phyloP scores from a whole-genome alignment of 2,888 invertebrate genomes.

The Noctua pronuba region DNA sequence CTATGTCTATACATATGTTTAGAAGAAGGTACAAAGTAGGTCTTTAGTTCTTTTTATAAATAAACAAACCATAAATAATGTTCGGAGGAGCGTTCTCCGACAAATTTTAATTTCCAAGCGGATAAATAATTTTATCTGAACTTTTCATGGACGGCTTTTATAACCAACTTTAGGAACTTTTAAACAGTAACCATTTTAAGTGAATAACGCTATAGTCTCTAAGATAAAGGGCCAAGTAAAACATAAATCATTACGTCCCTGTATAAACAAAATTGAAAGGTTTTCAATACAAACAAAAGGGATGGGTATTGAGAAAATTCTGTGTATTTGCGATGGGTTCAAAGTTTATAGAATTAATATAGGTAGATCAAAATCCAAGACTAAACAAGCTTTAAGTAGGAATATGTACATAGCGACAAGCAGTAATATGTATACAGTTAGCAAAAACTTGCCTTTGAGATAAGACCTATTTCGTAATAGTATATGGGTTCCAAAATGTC shows the following conservation, averaged over 20 bases:
- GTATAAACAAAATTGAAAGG: constrained; percentile 48
- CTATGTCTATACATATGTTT: background rate
- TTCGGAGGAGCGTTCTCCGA: constrained; percentile 13
- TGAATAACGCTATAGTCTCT: constrained; percentile 48
- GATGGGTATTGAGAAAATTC: constrained; percentile 21
- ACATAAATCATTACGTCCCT: constrained; percentile 67
- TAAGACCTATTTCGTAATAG: background rate
- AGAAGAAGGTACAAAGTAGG: constrained; percentile 13
- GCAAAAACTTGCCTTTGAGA: background rate
- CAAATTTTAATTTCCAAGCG: constrained; percentile 46
- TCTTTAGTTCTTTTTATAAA: constrained; percentile 13
- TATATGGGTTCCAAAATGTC: background rate
- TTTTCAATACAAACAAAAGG: constrained; percentile 54
- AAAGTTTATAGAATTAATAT: constrained; percentile 12
- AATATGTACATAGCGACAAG: background rate
- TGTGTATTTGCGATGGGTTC: constrained; percentile 21
- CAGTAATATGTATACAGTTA: background rate
- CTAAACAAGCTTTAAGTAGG: background rate
- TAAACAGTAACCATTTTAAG: constrained; percentile 58
- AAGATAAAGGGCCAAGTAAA: constrained; percentile 57
- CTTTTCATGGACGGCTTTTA: constrained; percentile 60
- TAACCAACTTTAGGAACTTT: constrained; percentile 62
- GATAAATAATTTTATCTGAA: constrained; percentile 55
- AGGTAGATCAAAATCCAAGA: background rate
- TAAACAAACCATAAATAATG: constrained; percentile 48